Evolutionary conservation across 2,888 invertebrate species (phyloP).

Genomic region (Clivina fossor): DNA sequence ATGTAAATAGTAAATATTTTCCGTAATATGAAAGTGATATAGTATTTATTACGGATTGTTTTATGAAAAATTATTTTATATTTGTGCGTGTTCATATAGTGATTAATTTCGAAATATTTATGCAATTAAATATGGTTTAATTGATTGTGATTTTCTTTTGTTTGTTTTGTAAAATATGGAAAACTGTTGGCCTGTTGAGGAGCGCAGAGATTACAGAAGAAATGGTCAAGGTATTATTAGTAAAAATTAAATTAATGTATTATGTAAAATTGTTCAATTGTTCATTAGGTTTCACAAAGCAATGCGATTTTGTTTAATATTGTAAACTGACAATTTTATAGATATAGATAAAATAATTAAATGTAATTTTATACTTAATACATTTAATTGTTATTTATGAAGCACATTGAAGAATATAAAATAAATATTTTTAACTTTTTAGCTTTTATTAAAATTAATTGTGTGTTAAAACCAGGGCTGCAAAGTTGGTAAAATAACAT

Average conservation of each 20-base stretch:
- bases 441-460: too few relatives aligned
- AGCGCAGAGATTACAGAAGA: slow-evolving; percentile 47
- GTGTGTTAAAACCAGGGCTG: too few relatives aligned
- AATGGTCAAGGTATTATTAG: slow-evolving; percentile 39
- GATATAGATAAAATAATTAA: background rate
- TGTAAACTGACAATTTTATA: background rate
- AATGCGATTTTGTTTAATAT: background rate
- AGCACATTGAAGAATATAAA: too few relatives aligned
- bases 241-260: background rate
- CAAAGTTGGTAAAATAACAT: background rate
- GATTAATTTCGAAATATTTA: slow-evolving; percentile 1
- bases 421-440: too few relatives aligned
- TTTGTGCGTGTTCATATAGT: background rate
- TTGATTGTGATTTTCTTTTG: background rate
- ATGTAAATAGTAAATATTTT: too few relatives aligned
- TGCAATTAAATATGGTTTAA: background rate
- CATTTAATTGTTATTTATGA: background rate
- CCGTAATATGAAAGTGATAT: too few relatives aligned
- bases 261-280: background rate
- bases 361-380: background rate
- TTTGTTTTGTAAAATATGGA: slow-evolving; percentile 47
- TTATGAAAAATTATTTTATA: too few relatives aligned
- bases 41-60: too few relatives aligned
- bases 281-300: too few relatives aligned
- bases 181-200: slow-evolving; percentile 52